Evolutionary conservation across 2,888 invertebrate genomes (phyloP).

Genomic region (Silvanus unidentatus): DNA sequence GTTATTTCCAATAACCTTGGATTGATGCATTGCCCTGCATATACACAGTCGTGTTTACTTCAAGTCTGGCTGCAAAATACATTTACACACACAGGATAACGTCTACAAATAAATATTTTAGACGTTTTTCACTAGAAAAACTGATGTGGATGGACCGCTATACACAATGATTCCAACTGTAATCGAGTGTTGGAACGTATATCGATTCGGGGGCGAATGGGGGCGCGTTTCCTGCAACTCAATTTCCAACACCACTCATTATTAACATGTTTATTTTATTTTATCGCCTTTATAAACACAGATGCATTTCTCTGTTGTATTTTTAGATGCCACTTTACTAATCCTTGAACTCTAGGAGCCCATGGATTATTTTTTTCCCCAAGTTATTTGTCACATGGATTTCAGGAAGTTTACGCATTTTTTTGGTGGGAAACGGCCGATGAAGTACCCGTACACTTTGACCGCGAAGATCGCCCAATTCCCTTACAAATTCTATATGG

Average conservation of each 20-base stretch:
- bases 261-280: too few species aligned
- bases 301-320: too few species aligned
- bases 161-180: background rate
- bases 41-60: conserved; percentile 36
- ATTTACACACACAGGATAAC: conserved; percentile 39
- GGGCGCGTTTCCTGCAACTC: too few species aligned
- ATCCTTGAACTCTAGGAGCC: too few species aligned
- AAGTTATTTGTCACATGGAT: background rate
- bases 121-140: background rate
- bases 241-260: too few species aligned
- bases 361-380: background rate
- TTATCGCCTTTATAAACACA: too few species aligned
- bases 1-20: conserved; percentile 38
- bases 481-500: conserved; percentile 48
- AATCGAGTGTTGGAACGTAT: too few species aligned
- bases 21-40: conserved; percentile 45
- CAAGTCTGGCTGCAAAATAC: conserved; percentile 41
- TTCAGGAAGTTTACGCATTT: too few species aligned
- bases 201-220: too few species aligned
- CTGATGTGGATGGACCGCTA: background rate
- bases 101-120: conserved; percentile 35
- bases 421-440: too few species aligned
- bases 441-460: conserved; percentile 58
- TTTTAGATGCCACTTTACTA: too few species aligned
- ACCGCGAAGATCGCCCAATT: conserved; percentile 54